Evolutionary conservation across 2,888 invertebrate species (phyloP), one percentile per base, ranked within the genome.

Genomic region (Synergus itoensis): DNA sequence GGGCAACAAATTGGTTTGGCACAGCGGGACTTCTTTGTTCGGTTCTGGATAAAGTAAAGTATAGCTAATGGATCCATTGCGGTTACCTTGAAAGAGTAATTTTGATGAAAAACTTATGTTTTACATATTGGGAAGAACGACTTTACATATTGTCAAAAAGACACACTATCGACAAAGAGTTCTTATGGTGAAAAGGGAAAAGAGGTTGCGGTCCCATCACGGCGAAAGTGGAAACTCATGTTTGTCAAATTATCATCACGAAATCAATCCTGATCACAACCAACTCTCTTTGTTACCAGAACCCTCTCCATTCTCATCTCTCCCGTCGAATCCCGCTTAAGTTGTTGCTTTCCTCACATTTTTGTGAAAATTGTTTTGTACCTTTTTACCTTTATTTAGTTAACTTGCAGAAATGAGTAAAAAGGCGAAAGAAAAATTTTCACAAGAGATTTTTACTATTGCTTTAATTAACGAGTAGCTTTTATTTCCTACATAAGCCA

Each of bases 171-270:
- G 53, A 57, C 5, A 16, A 57, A 16, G 16, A 53, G 73, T 40
- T 53, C n/a, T 53, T 18, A 28, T 53, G 40, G 53, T 53, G 53
- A 57, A n/a, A 73, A 73, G 1, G 48, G 36, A 53, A 57, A 53
- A 53, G 53, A 73, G 73, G 14, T 62, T 62, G 28, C 14, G 73
- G 73, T 65, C 43, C 65, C 2, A 69, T 69, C 16, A 78, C 83
- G 85, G 82, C 87, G 86, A 89, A 90, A 92, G 92, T 92, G 92
- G 91, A 92, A 91, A 92, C 88, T 86, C 92, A 89, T 92, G 92
- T 92, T 90, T 88, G 88, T 87, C 88, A 88, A 90, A 92, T 91
- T 91, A 91, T 91, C 90, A 91, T 91, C 89, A 87, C 86, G 85
- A 85, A 91, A 90, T 92, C 92, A 91, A 91, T 92, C 89, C 90